Evolutionary conservation across 2,797 vertebrate genomes (phyloP).

Genomic region (Neosalanx taihuensis): DNA sequence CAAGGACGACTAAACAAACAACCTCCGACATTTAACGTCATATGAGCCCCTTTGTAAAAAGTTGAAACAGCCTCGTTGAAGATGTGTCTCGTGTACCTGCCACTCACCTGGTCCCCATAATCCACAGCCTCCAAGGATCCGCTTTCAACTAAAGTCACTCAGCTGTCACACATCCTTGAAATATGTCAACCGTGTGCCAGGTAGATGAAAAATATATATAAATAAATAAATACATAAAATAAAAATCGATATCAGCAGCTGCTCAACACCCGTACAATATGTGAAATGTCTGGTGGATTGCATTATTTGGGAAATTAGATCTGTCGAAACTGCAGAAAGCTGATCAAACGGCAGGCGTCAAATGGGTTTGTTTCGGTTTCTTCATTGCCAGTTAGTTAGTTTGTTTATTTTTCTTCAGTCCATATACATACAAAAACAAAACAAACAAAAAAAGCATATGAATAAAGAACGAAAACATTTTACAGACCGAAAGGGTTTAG

Average conservation of each 20-base stretch:
- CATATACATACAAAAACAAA: no score
- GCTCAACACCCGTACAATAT: neutral
- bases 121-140: neutral
- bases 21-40: constrained; percentile 6
- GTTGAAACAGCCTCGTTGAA: constrained; percentile 5
- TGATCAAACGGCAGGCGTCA: neutral
- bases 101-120: constrained; percentile 1
- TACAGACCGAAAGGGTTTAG: no score
- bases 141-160: constrained; percentile 19
- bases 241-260: neutral
- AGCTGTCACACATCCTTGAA: neutral
- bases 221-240: no score
- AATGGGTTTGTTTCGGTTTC: no score
- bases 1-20: constrained; percentile 25
- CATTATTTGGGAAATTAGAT: neutral
- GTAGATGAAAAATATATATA: neutral
- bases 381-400: no score
- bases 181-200: constrained; percentile 10
- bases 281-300: neutral
- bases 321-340: neutral
- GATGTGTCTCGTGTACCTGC: neutral
- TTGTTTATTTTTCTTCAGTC: no score
- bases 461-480: no score
- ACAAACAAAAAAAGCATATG: no score
- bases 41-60: neutral